A percentile compares a stretch with the other conserved stretches of the same genome.
Evolutionary conservation across 1,140 invertebrate genomes (phyloP).

Genomic region (Doryteuthis pealeii): DNA sequence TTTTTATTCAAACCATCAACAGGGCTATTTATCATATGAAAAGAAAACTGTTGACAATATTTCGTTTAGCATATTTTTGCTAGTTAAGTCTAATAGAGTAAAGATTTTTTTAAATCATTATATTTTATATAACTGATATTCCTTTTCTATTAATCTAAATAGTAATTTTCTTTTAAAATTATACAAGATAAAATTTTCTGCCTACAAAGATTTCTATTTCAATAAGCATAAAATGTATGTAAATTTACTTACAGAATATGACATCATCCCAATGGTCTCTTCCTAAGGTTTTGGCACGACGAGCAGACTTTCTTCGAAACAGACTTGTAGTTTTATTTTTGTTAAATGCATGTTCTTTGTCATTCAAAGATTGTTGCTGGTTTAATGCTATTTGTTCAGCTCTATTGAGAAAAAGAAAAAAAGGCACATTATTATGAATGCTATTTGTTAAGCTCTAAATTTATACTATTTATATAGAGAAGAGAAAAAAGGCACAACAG

Average conservation of each 20-base stretch:
- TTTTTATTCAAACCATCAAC: too few relatives aligned
- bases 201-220: neutral
- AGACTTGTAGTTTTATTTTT: constrained; percentile 49
- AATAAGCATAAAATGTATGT: neutral
- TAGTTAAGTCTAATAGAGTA: too few relatives aligned
- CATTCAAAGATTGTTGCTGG: constrained; percentile 71
- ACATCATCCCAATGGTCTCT: constrained; percentile 97
- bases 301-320: constrained; percentile 58
- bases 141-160: too few relatives aligned
- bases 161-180: too few relatives aligned
- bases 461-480: too few relatives aligned
- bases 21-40: too few relatives aligned
- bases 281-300: constrained; percentile 85
- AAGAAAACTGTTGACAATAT: too few relatives aligned
- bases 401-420: constrained; percentile 63
- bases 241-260: constrained; percentile 66
- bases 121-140: too few relatives aligned
- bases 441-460: too few relatives aligned
- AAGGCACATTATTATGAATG: too few relatives aligned
- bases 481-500: constrained; percentile 75
- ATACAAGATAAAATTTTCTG: neutral
- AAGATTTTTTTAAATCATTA: too few relatives aligned
- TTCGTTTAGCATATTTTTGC: too few relatives aligned
- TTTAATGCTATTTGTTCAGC: constrained; percentile 79
- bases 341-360: constrained; percentile 49